A percentile compares a stretch with the other conserved stretches of the same genome.
Evolutionary conservation across 2,113 vertebrate species (phyloP).

Genomic region (Psilopogon haemacephalus): DNA sequence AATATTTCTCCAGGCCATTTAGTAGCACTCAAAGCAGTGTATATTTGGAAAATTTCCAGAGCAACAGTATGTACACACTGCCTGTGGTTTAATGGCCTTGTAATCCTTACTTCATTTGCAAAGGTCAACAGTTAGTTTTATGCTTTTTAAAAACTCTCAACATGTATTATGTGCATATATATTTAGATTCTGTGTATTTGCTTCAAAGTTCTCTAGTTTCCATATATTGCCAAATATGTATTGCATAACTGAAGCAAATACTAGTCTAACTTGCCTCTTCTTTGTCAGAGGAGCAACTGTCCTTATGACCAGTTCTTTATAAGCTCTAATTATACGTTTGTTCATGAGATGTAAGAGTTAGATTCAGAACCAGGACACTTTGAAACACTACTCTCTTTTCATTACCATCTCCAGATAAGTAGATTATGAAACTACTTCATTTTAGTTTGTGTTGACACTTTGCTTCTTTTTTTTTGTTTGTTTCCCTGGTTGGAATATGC

Average conservation of each 20-base stretch:
- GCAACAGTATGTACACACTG: background rate
- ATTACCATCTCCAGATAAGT: background rate
- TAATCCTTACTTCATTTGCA: constrained; percentile 22
- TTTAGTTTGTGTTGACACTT: background rate
- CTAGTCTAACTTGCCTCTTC: background rate
- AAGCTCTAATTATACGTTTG: background rate
- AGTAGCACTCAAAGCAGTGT: background rate
- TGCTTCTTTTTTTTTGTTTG: background rate
- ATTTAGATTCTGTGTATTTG: background rate
- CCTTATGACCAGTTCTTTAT: background rate
- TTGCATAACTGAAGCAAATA: background rate
- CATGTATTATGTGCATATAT: background rate
- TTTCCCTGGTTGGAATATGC: background rate
- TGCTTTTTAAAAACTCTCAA: background rate
- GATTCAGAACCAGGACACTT: background rate
- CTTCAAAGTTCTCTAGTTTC: background rate
- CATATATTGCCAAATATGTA: background rate
- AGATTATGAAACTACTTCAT: background rate
- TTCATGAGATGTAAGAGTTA: background rate
- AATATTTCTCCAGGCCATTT: background rate
- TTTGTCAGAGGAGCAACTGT: background rate
- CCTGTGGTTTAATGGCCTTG: background rate
- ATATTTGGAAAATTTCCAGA: constrained; percentile 7
- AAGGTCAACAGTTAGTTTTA: constrained; percentile 1
- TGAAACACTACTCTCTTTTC: background rate